Evolutionary conservation across 2,113 vertebrate genomes (phyloP), one percentile per base, ranked within the genome.

Genomic region (Octodon degus): DNA sequence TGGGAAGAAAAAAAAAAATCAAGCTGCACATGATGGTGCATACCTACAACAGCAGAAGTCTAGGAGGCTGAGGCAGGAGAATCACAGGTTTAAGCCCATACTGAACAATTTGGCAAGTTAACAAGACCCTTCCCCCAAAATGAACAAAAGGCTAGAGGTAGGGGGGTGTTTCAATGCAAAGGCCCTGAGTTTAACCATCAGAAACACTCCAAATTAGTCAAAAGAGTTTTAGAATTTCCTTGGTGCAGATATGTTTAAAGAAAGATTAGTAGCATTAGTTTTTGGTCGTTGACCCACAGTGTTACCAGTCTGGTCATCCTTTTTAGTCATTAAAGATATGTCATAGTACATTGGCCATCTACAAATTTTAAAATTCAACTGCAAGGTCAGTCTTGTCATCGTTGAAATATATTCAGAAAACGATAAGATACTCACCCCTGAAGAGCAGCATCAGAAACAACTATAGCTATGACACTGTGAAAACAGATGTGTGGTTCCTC

Each of bases 191-290:
- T 30, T 79, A 30, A 77, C 43, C 25, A 1, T 27, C 27, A 30
- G 13, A 50, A 6, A 27, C 25, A 25, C 40, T 16, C 32, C n/a
- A 2, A 37, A 79, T 32, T 68, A 77, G 37, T 95, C 76, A 91
- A 79, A 93, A 72, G 72, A 77, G 43, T 92, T 95, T 89, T 90
- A 65, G 50, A 91, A 72, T 85, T 76, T 89, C 88, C 89, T 79
- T 94, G 85, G 58, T 85, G 22, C 50, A 67, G 11, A 53, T 77
- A 80, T 19, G 53, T 96, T 96, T 88, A 83, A 65, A 60, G 11
- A 94, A 77, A 80, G 47, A 82, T 67, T 79, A 60, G 50, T 89
- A 85, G 89, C 68, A 77, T 50, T 68, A 55, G 20, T 85, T 95
- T 93, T 91, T 62, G 86, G 37, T n/a, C 80, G 30, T 65, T 92